Evolutionary conservation across 2,113 vertebrate genomes (phyloP), one percentile per base, ranked within the genome.

Genomic region (Rhineura floridana): DNA sequence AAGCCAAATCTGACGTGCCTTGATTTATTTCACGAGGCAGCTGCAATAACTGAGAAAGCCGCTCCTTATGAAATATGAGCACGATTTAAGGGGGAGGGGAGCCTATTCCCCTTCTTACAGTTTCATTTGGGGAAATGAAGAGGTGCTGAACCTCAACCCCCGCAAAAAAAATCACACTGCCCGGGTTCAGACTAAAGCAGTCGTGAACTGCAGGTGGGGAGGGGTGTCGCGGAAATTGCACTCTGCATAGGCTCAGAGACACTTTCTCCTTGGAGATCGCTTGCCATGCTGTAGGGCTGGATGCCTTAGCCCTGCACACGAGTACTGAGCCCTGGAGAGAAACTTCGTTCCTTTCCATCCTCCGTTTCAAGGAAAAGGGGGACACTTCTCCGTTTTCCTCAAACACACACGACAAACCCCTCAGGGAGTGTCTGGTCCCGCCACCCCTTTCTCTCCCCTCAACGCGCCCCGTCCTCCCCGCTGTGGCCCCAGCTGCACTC

Each of bases 401-500:
- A 65, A 65, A 65, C 17, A 11, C 21, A 13, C 52, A 2, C 23
- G 1, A 42, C 6, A 7, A 33, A 30, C 1, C 46, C 9, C 77
- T 10, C 2, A 13, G 9, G 13, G 23, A 0, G 3, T 15, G 76
- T 25, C 17, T 48, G 6, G 55, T n/a, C n/a, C n/a, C n/a, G n/a
- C n/a, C 23, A 28, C 63, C 28, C 28, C 65, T 11, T 25, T 25
- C 4, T 23, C 21, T 63, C 39, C 52, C 33, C 12, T 4, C 46
- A 36, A 15, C 33, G 33, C 33, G 25, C 15, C 55, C 50, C 2
- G 44, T 0, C 1, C 23, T 2, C 50, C n/a, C 33, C 76, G 11
- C 3, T 30, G 50, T 36, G 39, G 85, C 44, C 39, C 55, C 15
- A 0, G 39, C 52, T 6, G 15, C 86, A 92, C 93, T 94, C 94